Evolutionary conservation across 2,113 vertebrate species (phyloP).

Genomic region (Zosterops borbonicus): DNA sequence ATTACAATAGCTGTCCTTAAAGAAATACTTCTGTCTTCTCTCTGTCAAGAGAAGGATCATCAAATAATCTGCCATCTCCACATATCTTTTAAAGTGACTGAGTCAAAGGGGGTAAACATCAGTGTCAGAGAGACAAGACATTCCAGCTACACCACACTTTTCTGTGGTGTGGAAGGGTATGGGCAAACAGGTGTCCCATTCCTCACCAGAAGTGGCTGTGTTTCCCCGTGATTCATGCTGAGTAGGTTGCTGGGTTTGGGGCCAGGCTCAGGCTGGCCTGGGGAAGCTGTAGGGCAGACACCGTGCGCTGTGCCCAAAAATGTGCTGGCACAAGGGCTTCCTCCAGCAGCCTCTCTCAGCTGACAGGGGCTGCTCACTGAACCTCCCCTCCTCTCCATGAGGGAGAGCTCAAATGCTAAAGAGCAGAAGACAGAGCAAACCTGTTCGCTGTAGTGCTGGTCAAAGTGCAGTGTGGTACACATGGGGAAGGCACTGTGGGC

Average conservation of each 20-base stretch:
- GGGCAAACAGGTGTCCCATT: not conserved
- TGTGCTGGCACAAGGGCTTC: not conserved
- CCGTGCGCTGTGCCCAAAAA: not conserved
- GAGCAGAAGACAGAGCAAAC: not conserved
- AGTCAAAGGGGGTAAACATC: not conserved
- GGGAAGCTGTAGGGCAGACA: not conserved
- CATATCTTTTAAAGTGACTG: not conserved
- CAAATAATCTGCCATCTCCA: not conserved
- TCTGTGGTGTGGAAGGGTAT: not conserved
- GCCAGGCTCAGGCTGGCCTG: rapidly evolving
- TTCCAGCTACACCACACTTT: not conserved
- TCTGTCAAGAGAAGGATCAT: not conserved
- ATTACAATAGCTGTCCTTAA: not conserved
- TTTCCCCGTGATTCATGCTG: not conserved
- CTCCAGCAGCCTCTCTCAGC: not conserved
- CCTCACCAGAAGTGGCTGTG: not conserved
- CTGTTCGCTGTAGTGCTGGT: rapidly evolving
- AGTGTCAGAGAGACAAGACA: not conserved
- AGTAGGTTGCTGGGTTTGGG: not conserved
- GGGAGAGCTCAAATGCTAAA: not conserved
- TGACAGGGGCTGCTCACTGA: no score
- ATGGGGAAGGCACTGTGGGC: rapidly evolving
- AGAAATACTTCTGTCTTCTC: not conserved
- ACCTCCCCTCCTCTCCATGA: rapidly evolving
- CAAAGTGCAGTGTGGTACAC: rapidly evolving